These are phyloP conservation scores for Philaethria dido DNA, from an alignment of 2,888 invertebrate genomes.

Conservation along the genomic window DNA sequence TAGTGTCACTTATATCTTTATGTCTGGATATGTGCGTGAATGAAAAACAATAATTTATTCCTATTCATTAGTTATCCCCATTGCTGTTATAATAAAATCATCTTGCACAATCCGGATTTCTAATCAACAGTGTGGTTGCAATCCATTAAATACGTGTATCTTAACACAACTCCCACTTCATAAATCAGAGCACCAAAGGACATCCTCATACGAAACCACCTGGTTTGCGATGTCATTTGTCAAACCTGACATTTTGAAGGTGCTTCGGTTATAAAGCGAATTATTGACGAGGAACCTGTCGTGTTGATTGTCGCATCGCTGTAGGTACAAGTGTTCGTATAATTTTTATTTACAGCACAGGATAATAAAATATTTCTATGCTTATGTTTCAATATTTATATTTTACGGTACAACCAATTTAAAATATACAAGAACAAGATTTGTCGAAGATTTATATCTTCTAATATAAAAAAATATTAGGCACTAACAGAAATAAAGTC, in stretches of 20 bases:
- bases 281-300: slow-evolving; percentile 35
- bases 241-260: slow-evolving; percentile 42
- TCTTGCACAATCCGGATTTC: background rate
- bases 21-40: too few relatives aligned
- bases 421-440: too few relatives aligned
- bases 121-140: slow-evolving; percentile 2
- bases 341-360: background rate
- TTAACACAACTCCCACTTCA: slow-evolving; percentile 37
- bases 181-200: slow-evolving; percentile 47
- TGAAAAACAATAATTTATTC: too few relatives aligned
- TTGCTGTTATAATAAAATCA: background rate
- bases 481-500: too few relatives aligned
- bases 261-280: slow-evolving; percentile 31
- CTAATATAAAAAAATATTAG: too few relatives aligned
- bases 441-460: too few relatives aligned
- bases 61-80: background rate
- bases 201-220: slow-evolving; percentile 38
- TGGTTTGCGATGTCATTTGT: slow-evolving; percentile 46
- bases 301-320: background rate
- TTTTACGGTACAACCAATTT: too few relatives aligned
- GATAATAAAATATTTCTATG: too few relatives aligned
- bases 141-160: slow-evolving; percentile 6
- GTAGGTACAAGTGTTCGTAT: background rate
- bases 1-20: too few relatives aligned
- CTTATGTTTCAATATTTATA: too few relatives aligned